Base-by-base conservation (phyloP, 64 coral and sea anemone genomes). In the Stichodactyla helianthus region DNA sequence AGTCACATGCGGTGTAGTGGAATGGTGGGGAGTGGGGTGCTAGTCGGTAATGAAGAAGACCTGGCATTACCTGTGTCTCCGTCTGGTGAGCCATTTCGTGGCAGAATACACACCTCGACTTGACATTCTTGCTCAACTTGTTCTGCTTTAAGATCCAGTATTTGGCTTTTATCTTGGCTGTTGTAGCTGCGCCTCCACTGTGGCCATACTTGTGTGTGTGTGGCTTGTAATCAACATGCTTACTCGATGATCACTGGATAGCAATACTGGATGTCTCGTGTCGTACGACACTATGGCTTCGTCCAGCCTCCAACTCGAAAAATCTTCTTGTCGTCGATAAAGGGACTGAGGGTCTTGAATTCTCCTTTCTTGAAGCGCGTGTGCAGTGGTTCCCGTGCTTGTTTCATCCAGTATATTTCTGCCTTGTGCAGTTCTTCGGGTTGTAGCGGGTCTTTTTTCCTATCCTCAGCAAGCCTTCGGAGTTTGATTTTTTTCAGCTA, bases 331-430 rank as follows among this genome's bases (percentile, higher is more conserved):
- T 89, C 83, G 50, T 92, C 93, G 18, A 92, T 54, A 59, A 87
- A 92, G 51, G 90, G 83, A 68, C 90, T 89, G 35, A 92, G 71
- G 7, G 89, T 44, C 64, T 87, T 63, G 50, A 89, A 87, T 55
- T 87, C 87, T 54, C 90, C 90, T 35, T 92, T 86, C n/a, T 64
- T 53, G 23, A 87, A 44, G 27, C 86, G 35, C 26, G 16, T 25
- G 50, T 82, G 87, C 15, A 95, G 82, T 52, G 16, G 58, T 77
- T 51, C 58, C 52, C 92, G 93, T 6, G 79, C 79, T 54, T 89
- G n/a, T 56, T 95, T 92, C 28, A 87, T 44, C 90, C 76, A 92
- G 74, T 87, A 89, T 0, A 65, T 55, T 88, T 95, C 87, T n/a
- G 93, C 89, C 16, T 64, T 44, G 16, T 77, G 16, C 52, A 94